phyloP scores from a whole-genome alignment of 2,113 vertebrate species.

The Rostratula benghalensis region DNA sequence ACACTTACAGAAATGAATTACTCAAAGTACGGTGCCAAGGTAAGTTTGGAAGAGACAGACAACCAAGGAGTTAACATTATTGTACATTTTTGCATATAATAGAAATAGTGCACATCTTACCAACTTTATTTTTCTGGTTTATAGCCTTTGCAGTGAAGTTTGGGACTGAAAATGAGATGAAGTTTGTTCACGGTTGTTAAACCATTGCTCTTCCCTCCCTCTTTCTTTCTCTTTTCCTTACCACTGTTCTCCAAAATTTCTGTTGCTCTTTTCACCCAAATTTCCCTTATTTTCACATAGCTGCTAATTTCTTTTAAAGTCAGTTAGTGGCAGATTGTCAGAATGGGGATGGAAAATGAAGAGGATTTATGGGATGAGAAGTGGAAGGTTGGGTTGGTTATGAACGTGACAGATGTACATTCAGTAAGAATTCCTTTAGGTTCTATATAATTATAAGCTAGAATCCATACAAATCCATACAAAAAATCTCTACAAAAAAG shows the following conservation, averaged over 20 bases:
- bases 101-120: neutral
- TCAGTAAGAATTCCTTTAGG: neutral
- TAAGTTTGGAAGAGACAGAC: conserved; percentile 55
- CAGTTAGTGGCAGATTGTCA: neutral
- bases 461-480: neutral
- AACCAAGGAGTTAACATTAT: neutral
- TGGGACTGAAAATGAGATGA: neutral
- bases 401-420: neutral
- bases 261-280: neutral
- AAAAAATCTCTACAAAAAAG: neutral
- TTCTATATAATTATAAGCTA: neutral
- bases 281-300: neutral
- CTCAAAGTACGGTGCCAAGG: conserved; percentile 98
- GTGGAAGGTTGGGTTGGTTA: neutral
- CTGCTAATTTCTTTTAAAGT: neutral
- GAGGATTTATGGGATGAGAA: neutral
- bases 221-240: neutral
- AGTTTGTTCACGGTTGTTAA: neutral
- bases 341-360: neutral
- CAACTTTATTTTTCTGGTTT: neutral
- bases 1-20: conserved; percentile 99
- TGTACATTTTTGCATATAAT: neutral
- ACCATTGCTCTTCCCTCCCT: neutral
- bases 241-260: neutral
- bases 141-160: neutral